Evolutionary conservation across 1,140 invertebrate species (phyloP).

Genomic region (Diploscapter pachys): DNA sequence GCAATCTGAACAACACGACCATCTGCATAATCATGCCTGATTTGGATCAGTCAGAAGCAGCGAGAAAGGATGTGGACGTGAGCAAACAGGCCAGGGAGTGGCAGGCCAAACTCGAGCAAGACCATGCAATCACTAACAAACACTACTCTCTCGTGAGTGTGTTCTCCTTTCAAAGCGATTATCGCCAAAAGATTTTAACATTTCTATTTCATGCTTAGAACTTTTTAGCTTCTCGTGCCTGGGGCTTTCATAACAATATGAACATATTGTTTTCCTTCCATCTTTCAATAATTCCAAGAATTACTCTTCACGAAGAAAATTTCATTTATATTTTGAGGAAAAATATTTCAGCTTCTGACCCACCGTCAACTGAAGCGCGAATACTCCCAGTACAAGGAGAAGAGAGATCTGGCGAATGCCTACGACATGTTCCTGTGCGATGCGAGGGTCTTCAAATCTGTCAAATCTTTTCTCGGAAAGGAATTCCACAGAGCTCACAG

Average conservation of each 20-base stretch:
- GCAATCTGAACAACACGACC: slow-evolving; percentile 24
- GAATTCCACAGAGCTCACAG: slow-evolving; percentile 40
- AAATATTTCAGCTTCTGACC: slow-evolving; percentile 34
- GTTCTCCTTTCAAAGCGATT: no score
- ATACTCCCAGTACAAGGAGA: slow-evolving; percentile 26
- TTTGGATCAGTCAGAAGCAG: slow-evolving; percentile 32
- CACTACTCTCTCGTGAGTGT: background rate
- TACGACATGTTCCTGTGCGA: slow-evolving; percentile 40
- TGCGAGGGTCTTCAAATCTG: slow-evolving; percentile 26
- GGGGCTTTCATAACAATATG: background rate
- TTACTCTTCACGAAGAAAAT: no score
- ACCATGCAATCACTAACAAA: slow-evolving; percentile 36
- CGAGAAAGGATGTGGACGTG: slow-evolving; percentile 35
- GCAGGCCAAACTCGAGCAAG: slow-evolving; percentile 29
- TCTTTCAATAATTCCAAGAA: no score
- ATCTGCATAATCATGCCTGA: slow-evolving; percentile 40
- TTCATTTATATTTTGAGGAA: no score
- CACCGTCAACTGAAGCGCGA: slow-evolving; percentile 37
- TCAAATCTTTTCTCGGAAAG: slow-evolving; percentile 30
- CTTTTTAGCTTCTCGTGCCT: background rate
- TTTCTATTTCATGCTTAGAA: background rate
- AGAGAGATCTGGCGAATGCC: slow-evolving; percentile 23
- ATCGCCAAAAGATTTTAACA: no score
- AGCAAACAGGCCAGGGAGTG: slow-evolving; percentile 37
- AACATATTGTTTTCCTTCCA: no score